Percentiles rank a stretch among this genome's conserved stretches.
These are phyloP conservation scores for Lepas anatifera DNA, from an alignment of 2,888 invertebrate genomes.

Conservation along the genomic window DNA sequence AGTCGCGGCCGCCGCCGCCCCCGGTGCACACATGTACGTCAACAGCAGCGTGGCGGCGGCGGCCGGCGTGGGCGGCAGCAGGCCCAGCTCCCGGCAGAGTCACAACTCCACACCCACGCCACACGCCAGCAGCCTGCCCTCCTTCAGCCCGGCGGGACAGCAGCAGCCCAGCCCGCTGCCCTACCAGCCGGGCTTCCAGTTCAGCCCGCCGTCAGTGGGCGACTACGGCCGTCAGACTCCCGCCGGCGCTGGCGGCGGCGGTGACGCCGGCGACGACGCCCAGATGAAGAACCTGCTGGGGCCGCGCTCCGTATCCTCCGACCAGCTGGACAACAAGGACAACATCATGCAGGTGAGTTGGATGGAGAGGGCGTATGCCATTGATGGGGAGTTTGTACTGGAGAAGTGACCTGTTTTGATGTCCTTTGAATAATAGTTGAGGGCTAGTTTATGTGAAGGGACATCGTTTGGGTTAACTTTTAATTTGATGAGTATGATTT, in stretches of 20 bases:
- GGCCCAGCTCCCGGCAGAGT: conserved; percentile 5
- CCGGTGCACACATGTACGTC: background rate
- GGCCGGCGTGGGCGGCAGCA: background rate
- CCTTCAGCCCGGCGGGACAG: background rate
- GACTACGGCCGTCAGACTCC: background rate
- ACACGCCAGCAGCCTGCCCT: background rate
- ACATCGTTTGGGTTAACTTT: too few relatives aligned
- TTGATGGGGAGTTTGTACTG: too few relatives aligned
- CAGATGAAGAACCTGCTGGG: background rate
- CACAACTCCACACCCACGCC: conserved; percentile 3
- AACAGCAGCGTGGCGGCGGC: too few relatives aligned
- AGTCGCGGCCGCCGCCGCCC: background rate
- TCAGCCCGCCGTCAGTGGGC: background rate
- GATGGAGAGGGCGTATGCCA: background rate
- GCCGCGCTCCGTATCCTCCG: background rate
- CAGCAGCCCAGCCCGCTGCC: too few relatives aligned
- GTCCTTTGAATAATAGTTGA: too few relatives aligned
- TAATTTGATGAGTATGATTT: too few relatives aligned
- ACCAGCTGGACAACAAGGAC: background rate
- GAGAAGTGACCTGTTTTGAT: too few relatives aligned
- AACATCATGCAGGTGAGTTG: background rate
- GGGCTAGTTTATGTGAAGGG: too few relatives aligned
- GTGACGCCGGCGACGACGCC: background rate
- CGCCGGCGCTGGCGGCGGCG: background rate
- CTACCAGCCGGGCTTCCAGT: background rate